Evolutionary conservation across 2,113 vertebrate species (phyloP).

Genomic region (Tyrannus savana): DNA sequence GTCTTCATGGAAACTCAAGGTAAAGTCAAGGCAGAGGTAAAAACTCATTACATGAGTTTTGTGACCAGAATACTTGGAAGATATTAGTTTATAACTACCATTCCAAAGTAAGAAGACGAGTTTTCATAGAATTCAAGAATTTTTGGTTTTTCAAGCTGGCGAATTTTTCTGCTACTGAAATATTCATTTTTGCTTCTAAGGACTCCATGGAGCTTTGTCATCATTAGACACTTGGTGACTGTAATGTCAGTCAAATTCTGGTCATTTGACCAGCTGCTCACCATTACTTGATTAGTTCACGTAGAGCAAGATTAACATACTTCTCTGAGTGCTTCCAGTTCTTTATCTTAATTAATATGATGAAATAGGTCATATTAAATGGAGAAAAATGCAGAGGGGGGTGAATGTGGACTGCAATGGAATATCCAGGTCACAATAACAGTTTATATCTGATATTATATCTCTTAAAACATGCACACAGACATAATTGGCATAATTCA

Average conservation of each 20-base stretch:
- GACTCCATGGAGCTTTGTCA: neutral
- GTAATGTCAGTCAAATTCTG: neutral
- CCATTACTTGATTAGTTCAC: neutral
- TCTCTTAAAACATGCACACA: neutral
- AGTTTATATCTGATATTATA: neutral
- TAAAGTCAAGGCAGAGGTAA: neutral
- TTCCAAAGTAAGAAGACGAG: neutral
- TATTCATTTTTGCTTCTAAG: neutral
- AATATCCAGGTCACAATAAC: neutral
- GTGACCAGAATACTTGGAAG: neutral
- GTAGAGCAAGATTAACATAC: neutral
- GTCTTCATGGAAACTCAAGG: neutral
- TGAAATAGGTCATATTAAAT: neutral
- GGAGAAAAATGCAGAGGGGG: neutral
- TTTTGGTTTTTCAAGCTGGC: neutral
- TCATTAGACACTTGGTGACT: neutral
- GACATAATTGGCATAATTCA: neutral
- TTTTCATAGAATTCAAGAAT: neutral
- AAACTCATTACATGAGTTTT: neutral
- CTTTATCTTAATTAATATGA: neutral
- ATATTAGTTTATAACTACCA: neutral
- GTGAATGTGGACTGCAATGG: neutral
- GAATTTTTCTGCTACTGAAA: neutral
- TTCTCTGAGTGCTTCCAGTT: neutral
- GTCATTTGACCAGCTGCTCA: constrained; percentile 5